A percentile compares a stretch with the other conserved stretches of the same genome.
phyloP scores from a whole-genome alignment of 2,888 invertebrate species.

The Harpagoxenus sublaevis region DNA sequence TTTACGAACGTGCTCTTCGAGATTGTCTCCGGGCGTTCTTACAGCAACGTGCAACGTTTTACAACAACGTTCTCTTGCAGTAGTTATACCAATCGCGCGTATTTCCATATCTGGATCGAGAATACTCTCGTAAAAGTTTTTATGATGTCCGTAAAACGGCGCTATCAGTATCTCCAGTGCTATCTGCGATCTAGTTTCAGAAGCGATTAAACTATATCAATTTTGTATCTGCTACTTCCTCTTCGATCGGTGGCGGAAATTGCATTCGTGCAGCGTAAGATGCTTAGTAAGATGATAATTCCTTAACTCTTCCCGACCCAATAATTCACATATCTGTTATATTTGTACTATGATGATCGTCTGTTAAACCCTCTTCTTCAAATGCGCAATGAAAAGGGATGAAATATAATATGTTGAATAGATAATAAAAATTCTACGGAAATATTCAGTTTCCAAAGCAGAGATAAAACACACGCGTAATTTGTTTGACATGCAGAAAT shows the following conservation, averaged over 20 bases:
- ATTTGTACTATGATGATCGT: not conserved
- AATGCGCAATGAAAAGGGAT: not conserved
- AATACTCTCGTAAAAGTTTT: conserved; percentile 51
- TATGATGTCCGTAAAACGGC: conserved; percentile 42
- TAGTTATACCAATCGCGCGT: conserved; percentile 45
- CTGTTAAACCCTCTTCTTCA: not conserved
- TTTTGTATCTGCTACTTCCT: conserved; percentile 52
- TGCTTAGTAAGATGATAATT: conserved; percentile 42
- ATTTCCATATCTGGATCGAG: conserved; percentile 50
- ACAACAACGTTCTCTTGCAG: conserved; percentile 32
- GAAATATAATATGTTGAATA: not conserved
- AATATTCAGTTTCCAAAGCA: conserved; percentile 17
- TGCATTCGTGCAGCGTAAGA: conserved; percentile 37
- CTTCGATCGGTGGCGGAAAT: conserved; percentile 44
- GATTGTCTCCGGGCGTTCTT: conserved; percentile 19
- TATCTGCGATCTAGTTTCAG: conserved; percentile 46
- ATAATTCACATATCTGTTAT: conserved; percentile 14
- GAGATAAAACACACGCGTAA: conserved; percentile 10
- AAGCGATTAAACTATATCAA: conserved; percentile 57
- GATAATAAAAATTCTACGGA: not conserved
- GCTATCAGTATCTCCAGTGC: conserved; percentile 34
- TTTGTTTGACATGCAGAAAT: conserved; percentile 12
- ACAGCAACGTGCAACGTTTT: conserved; percentile 1
- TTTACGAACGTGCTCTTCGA: conserved; percentile 37
- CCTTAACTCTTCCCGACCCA: conserved; percentile 34